Percentiles rank a stretch among this genome's conserved stretches.
Conservation (phyloP, 2,797 vertebrate genomes). For the Hybognathus amarus region DNA sequence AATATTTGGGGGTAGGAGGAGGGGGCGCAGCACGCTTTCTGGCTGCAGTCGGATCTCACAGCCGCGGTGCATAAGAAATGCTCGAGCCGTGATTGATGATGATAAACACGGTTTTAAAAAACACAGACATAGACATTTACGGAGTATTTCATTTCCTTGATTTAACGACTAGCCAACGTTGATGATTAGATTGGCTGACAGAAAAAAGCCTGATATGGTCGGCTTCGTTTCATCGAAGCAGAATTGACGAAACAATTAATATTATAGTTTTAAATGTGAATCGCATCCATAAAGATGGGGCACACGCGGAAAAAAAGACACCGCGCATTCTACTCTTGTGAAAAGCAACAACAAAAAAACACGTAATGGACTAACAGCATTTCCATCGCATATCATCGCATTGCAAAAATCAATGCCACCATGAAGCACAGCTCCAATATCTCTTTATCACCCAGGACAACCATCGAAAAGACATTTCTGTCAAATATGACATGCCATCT, state of each 20-base stretch:
- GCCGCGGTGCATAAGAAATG: constrained; percentile 65
- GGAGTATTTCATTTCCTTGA: neutral
- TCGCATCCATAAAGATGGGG: constrained; percentile 12
- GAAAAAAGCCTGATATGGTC: constrained; percentile 59
- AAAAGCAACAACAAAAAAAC: neutral
- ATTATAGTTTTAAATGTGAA: constrained; percentile 7
- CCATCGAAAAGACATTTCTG: constrained; percentile 74
- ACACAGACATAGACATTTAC: neutral
- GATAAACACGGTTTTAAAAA: constrained; percentile 50
- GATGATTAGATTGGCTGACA: constrained; percentile 51
- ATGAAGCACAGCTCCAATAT: constrained; percentile 65
- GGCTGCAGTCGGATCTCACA: constrained; percentile 71
- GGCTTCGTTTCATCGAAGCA: constrained; percentile 53
- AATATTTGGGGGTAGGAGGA: constrained; percentile 65
- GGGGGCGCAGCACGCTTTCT: constrained; percentile 70
- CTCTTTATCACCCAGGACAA: constrained; percentile 72
- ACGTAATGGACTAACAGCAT: neutral
- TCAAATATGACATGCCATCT: constrained; percentile 69
- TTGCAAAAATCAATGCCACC: constrained; percentile 69
- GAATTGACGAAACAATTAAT: constrained; percentile 27
- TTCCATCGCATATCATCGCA: constrained; percentile 45
- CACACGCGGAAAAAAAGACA: neutral
- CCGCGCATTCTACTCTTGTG: neutral
- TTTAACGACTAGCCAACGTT: constrained; percentile 4
- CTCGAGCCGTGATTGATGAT: constrained; percentile 70